Evolutionary conservation across 2,113 vertebrate genomes (phyloP), one percentile per base, ranked within the genome.

Genomic region (Stomatorhinus ivindoensis): DNA sequence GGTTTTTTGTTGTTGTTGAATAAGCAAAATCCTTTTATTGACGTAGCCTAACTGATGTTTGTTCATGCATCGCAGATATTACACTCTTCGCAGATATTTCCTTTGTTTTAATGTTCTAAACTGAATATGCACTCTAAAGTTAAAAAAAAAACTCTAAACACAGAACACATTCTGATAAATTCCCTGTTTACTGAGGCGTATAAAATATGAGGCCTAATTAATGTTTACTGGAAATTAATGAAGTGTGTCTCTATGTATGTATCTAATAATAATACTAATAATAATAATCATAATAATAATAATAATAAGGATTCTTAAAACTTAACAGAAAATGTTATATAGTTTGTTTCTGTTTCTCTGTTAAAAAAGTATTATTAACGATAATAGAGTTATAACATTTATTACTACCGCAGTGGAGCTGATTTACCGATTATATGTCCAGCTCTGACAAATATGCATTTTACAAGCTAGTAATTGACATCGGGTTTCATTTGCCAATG

Each of bases 1-100:
- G 86, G 96, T 61, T 84, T 80, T 89, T 21, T 31, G 21, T 85
- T 85, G 19, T 21, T 19, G 35, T 85, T 85, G 21, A 35, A 47
- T 46, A 47, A 46, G 6, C 39, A 21, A 3, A 27, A 55, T 82
- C 35, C 10, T 42, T 82, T 55, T n/a, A 31, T 44, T 80, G 88
- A 19, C 88, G 24, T 80, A 51, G 50, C 13, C 50, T 51, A 80
- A 42, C 15, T 42, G 35, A 80, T 53, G 85, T 53, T 35, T 50
- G 46, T n/a, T 11, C 85, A 53, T 7, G 50, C 47, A 39, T 87
- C 27, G 15, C n/a, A 87, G 11, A 8, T 13, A 87, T 15, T 17
- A 35, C 10, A 51, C 50, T 8, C 24, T 15, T 39, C 6, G 27
- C 15, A 31, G 55, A 35, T 27, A 47, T 39, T 87, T 31, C 53